Conservation (phyloP, 1,140 invertebrate genomes). For the Drosophila pruinosa region DNA sequence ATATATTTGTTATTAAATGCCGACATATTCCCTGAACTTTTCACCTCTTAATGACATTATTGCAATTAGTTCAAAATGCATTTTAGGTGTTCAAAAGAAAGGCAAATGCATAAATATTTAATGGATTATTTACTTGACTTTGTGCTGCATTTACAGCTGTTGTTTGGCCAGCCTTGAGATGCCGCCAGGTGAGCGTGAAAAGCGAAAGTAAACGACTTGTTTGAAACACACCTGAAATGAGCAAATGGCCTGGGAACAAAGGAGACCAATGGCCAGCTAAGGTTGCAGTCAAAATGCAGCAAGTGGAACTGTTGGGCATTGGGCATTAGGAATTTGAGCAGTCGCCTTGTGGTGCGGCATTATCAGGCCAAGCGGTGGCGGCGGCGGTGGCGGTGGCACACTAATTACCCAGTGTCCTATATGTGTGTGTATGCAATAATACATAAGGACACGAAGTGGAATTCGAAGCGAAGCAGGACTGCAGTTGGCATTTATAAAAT, state of each 20-base stretch:
- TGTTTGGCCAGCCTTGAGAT: constrained; percentile 18
- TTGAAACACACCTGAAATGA: constrained; percentile 46
- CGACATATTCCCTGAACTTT: too few species aligned
- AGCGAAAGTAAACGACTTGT: constrained; percentile 58
- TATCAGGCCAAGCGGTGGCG: constrained; percentile 34
- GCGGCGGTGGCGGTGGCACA: constrained; percentile 27
- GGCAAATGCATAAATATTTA: background rate
- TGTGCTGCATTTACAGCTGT: background rate
- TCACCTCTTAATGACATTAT: too few species aligned
- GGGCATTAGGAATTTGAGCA: constrained; percentile 17
- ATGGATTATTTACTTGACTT: background rate
- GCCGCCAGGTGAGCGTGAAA: constrained; percentile 30
- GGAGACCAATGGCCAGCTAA: background rate
- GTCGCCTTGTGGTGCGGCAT: constrained; percentile 18
- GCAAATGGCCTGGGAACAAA: background rate
- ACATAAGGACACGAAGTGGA: constrained; percentile 47
- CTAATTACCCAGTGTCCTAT: constrained; percentile 46
- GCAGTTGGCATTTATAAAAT: constrained; percentile 62
- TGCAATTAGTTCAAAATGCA: background rate
- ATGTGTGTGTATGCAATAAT: constrained; percentile 58
- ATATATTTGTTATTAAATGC: too few species aligned
- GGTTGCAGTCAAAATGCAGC: constrained; percentile 7
- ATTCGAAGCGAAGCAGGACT: constrained; percentile 2
- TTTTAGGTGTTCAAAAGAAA: background rate
- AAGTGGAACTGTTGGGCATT: constrained; percentile 4